phyloP scores from a whole-genome alignment of 2,888 invertebrate genomes.

The Mylabris sibirica region DNA sequence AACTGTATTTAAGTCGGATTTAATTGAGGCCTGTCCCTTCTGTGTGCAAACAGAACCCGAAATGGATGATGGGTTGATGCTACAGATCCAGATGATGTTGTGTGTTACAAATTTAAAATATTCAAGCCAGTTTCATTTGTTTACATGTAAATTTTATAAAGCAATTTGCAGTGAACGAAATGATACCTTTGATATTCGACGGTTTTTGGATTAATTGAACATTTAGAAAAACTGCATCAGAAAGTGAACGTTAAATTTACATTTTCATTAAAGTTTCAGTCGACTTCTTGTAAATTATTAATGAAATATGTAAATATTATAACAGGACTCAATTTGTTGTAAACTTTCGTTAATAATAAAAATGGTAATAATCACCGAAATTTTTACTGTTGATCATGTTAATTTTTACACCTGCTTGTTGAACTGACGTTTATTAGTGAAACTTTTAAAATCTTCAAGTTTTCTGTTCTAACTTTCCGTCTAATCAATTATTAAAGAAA shows the following conservation, averaged over 20 bases:
- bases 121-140: not conserved
- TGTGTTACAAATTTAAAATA: not conserved
- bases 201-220: too few relatives aligned
- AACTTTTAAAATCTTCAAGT: too few relatives aligned
- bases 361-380: not conserved
- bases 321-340: not conserved
- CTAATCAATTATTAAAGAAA: too few relatives aligned
- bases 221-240: not conserved
- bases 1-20: not conserved
- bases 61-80: not conserved
- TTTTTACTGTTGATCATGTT: not conserved
- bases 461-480: too few relatives aligned
- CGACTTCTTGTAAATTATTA: not conserved
- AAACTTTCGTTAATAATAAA: not conserved
- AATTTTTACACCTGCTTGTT: not conserved
- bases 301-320: not conserved
- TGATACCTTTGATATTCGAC: too few relatives aligned
- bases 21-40: not conserved
- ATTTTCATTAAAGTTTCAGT: not conserved
- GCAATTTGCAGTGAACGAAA: conserved; percentile 4
- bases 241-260: not conserved
- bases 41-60: not conserved
- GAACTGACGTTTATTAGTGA: too few relatives aligned
- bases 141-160: conserved; percentile 1
- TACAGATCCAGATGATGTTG: not conserved